Evolutionary conservation across 2,888 invertebrate genomes (phyloP), one percentile per base, ranked within the genome.

Genomic region (Drosophila diplacantha): DNA sequence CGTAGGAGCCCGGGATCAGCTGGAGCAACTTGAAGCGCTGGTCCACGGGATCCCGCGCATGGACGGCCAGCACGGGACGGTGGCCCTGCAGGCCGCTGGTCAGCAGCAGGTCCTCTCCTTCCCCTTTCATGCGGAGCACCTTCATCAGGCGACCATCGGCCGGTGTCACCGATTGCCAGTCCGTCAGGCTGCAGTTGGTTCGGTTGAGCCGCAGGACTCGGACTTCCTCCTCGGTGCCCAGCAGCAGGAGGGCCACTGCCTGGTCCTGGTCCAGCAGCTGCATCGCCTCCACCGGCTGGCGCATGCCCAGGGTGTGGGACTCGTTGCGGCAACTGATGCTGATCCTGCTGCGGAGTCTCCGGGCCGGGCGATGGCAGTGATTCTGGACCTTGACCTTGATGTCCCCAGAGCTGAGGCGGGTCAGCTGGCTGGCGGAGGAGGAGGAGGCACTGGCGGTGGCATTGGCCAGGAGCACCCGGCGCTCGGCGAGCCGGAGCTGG

Each of bases 1-100:
- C 85, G 50, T 79, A 87, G 57, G 85, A 81, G 0, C 87, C 87
- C 24, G 73, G 76, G 31, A 87, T 84, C n/a, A 72, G 60, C 62
- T 87, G 87, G 3, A 72, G 56, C 6, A 81, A 49, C 22, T 76
- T 74, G 31, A 87, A 87, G 18, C 75, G 65, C 9, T 81, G 75
- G 0, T 32, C 67, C 0, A 5, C 5, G 0, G 20, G n/a, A 3
- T 72, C 58, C 8, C 80, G 64, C 2, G 58, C 71, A 62, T 86
- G 85, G 16, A 87, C 73, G 6, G 78, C 79, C 41, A 86, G 37
- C 2, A 68, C 74, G 0, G 85, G 80, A 52, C 80, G 73, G 24
- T 85, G 79, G 2, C 57, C 55, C 3, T 69, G 35, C 14, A 76
- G 26, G 1, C 74, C 76, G 35, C 77, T 78, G 46, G 75, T 75